These are phyloP conservation scores for Drosophila paranaensis DNA, from an alignment of 2,888 invertebrate genomes.

Conservation along the genomic window DNA sequence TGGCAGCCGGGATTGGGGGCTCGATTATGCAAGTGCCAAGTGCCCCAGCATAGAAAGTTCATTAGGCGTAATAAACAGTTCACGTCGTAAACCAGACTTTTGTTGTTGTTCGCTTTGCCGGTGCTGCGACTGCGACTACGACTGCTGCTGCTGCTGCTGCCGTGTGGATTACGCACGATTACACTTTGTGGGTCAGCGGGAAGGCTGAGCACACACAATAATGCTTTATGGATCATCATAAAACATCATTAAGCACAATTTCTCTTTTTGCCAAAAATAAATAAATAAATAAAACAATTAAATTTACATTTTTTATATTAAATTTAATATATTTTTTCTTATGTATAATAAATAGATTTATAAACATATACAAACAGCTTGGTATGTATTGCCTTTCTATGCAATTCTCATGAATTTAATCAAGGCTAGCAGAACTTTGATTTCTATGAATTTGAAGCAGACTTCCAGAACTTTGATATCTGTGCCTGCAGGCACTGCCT, in stretches of 20 bases:
- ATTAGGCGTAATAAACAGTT: conserved; percentile 75
- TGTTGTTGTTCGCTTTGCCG: conserved; percentile 23
- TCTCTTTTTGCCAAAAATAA: conserved; percentile 16
- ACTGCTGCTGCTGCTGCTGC: conserved; percentile 2
- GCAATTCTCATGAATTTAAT: too few species aligned
- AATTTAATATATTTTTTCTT: too few species aligned
- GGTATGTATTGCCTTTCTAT: too few species aligned
- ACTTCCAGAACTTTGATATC: too few species aligned
- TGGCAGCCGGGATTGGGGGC: not conserved
- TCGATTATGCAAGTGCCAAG: conserved; percentile 65
- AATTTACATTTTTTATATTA: too few species aligned
- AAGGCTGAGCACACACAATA: conserved; percentile 11
- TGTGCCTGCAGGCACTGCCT: not conserved
- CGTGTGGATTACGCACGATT: conserved; percentile 66
- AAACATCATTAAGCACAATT: conserved; percentile 42
- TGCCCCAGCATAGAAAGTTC: conserved; percentile 66
- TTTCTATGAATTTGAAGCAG: too few species aligned
- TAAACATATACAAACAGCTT: too few species aligned
- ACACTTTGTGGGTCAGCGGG: conserved; percentile 59
- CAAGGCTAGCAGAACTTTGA: too few species aligned
- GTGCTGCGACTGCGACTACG: conserved; percentile 16
- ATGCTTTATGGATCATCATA: conserved; percentile 31
- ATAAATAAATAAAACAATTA: not conserved
- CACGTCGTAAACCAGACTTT: conserved; percentile 71
- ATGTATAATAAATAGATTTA: too few species aligned